Evolutionary conservation across 2,797 vertebrate genomes (phyloP), one percentile per base, ranked within the genome.

Genomic region (Ctenosaura bakeri): DNA sequence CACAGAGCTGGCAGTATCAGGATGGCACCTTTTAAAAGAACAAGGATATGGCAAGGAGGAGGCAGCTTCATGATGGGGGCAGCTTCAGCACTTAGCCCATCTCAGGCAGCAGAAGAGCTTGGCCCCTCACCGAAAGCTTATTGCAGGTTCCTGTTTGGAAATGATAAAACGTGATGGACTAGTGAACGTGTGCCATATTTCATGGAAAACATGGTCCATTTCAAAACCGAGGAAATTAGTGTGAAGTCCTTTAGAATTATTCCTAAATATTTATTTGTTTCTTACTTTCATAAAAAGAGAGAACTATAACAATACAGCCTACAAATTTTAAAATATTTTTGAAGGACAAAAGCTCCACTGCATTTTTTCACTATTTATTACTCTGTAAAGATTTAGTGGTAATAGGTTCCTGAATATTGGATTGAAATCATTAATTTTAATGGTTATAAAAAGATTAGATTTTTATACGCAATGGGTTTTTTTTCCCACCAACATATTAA

Each of bases 401-500:
- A 92, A 42, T 18, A 69, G 66, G 14, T 77, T 92, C 88, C 6
- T 86, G 64, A 90, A 87, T 89, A 87, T 42, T 84, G 26, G 64
- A 91, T 87, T 87, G 81, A 90, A 92, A 52, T 59, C 0, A 84
- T 84, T 91, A 83, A 89, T 89, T 94, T 92, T 90, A 92, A 92
- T 87, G 1, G 0, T 54, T 92, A 84, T 88, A 92, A 91, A 94
- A 90, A 83, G 52, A 77, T 24, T 66, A 35, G 18, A 79, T 88
- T 91, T 91, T 93, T 91, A 87, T 88, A 93, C 91, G 29, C 7
- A 88, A 83, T 88, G 0, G 62, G 78, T 93, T 93, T 88, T 66
- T 0, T 46, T 46, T 46, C 4, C 4, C 93, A 35, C 5, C 88
- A 92, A 56, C 50, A 80, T 90, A 89, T 22, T 92, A 62, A n/a